phyloP scores from a whole-genome alignment of 2,113 vertebrate genomes.

The Pomatostomus ruficeps region DNA sequence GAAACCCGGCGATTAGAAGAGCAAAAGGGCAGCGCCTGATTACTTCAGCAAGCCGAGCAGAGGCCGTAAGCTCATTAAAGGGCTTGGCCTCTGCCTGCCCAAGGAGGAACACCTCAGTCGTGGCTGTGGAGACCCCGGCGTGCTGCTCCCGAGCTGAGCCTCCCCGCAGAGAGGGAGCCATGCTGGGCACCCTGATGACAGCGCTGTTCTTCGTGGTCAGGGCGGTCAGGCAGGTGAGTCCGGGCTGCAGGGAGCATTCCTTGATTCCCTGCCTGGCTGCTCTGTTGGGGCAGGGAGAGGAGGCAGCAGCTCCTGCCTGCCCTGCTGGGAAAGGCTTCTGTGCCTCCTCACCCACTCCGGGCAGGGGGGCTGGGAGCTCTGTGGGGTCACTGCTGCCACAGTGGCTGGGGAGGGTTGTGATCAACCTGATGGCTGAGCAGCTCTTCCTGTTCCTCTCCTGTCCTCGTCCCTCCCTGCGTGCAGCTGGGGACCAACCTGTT shows the following conservation, averaged over 20 bases:
- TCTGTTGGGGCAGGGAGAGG: background rate
- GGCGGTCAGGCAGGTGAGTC: slow-evolving; percentile 77
- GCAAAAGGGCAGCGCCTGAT: background rate
- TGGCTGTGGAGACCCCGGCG: fast-evolving
- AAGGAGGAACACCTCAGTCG: background rate
- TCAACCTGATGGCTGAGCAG: background rate
- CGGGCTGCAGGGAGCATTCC: fast-evolving
- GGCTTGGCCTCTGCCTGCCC: background rate
- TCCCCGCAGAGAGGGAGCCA: background rate
- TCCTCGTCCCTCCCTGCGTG: background rate
- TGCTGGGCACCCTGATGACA: slow-evolving; percentile 84
- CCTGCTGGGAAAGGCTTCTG: background rate
- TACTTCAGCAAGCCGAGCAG: background rate
- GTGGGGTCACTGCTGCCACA: too few relatives aligned
- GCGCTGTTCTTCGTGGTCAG: slow-evolving; percentile 80
- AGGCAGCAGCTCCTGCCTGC: background rate
- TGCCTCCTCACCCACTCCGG: background rate
- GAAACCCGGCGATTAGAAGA: background rate
- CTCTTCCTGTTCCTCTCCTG: background rate
- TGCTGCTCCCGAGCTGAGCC: background rate
- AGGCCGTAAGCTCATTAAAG: slow-evolving; percentile 45
- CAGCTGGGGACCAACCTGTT: slow-evolving; percentile 73
- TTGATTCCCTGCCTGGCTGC: background rate
- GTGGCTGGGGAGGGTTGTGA: background rate
- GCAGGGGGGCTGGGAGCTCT: background rate